phyloP scores from a whole-genome alignment of 2,797 vertebrate species.

The Pagetopsis macropterus region DNA sequence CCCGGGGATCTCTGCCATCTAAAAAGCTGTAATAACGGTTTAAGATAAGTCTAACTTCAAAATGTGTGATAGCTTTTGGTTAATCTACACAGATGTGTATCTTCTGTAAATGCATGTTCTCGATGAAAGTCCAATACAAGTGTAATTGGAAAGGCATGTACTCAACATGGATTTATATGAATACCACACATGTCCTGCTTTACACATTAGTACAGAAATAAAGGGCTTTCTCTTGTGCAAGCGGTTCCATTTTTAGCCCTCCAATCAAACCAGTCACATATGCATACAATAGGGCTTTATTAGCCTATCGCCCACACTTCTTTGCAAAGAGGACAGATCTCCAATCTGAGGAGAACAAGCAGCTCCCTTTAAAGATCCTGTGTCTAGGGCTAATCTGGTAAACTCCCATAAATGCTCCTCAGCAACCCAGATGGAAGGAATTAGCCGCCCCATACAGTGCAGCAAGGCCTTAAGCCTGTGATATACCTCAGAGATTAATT shows the following conservation, averaged over 20 bases:
- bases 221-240: slow-evolving; percentile 53
- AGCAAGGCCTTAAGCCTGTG: slow-evolving; percentile 73
- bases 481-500: slow-evolving; percentile 85
- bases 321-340: slow-evolving; percentile 73
- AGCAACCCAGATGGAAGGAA: slow-evolving; percentile 78
- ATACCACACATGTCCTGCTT: slow-evolving; percentile 64
- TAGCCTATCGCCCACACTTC: slow-evolving; percentile 62
- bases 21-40: slow-evolving; percentile 60
- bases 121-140: slow-evolving; percentile 58
- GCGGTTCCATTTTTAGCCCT: slow-evolving; percentile 73
- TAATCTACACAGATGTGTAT: slow-evolving; percentile 79
- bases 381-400: slow-evolving; percentile 82
- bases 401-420: slow-evolving; percentile 81
- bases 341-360: slow-evolving; percentile 80
- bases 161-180: slow-evolving; percentile 73
- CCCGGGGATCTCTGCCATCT: slow-evolving; percentile 64
- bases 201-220: slow-evolving; percentile 67
- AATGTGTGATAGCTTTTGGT: slow-evolving; percentile 66
- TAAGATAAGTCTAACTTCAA: slow-evolving; percentile 70
- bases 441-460: slow-evolving; percentile 76
- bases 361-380: slow-evolving; percentile 77
- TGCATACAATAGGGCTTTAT: slow-evolving; percentile 75
- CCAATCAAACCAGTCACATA: slow-evolving; percentile 69
- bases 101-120: slow-evolving; percentile 60
- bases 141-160: slow-evolving; percentile 67